A percentile compares a stretch with the other conserved stretches of the same genome.
These are phyloP conservation scores for Drosophila repleta DNA, from an alignment of 1,140 invertebrate species.

Conservation along the genomic window DNA sequence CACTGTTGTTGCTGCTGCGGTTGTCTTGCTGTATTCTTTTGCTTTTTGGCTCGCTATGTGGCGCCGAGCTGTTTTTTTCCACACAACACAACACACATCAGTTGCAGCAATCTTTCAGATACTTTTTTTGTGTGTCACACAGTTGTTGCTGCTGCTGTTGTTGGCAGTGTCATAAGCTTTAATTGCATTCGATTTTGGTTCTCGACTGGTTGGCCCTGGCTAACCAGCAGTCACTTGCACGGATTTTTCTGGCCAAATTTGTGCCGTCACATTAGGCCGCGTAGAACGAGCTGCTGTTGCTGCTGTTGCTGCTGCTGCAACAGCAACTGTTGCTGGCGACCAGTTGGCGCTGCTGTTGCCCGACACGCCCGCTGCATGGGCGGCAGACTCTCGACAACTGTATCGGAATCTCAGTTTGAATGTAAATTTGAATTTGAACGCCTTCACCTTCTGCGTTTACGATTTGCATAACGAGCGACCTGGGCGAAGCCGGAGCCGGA, in stretches of 20 bases:
- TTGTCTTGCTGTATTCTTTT: slow-evolving; percentile 21
- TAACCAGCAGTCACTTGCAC: slow-evolving; percentile 53
- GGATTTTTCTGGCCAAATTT: slow-evolving; percentile 60
- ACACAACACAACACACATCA: slow-evolving; percentile 40
- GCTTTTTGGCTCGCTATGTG: slow-evolving; percentile 43
- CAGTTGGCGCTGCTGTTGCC: slow-evolving; percentile 27
- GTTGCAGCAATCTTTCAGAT: slow-evolving; percentile 54
- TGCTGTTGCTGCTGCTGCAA: slow-evolving; percentile 16
- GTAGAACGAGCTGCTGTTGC: slow-evolving; percentile 24
- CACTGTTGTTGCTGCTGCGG: slow-evolving; percentile 40
- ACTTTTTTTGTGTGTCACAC: slow-evolving; percentile 34
- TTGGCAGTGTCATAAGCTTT: slow-evolving; percentile 55
- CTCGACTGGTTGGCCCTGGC: slow-evolving; percentile 74
- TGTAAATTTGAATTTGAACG: slow-evolving; percentile 23
- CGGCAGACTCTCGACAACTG: not conserved
- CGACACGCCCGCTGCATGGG: slow-evolving; percentile 32
- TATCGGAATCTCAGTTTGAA: slow-evolving; percentile 27
- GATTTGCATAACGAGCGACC: slow-evolving; percentile 47
- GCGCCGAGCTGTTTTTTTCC: slow-evolving; percentile 74
- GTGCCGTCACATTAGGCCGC: slow-evolving; percentile 52
- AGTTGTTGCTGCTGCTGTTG: slow-evolving; percentile 24
- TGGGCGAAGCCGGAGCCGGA: slow-evolving; percentile 19
- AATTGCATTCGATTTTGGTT: slow-evolving; percentile 75
- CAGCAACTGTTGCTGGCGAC: slow-evolving; percentile 21
- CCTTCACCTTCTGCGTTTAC: slow-evolving; percentile 30